A percentile compares a stretch with the other conserved stretches of the same genome.
phyloP scores from a whole-genome alignment of 1,140 invertebrate genomes.

The Anoplolepis gracilipes region DNA sequence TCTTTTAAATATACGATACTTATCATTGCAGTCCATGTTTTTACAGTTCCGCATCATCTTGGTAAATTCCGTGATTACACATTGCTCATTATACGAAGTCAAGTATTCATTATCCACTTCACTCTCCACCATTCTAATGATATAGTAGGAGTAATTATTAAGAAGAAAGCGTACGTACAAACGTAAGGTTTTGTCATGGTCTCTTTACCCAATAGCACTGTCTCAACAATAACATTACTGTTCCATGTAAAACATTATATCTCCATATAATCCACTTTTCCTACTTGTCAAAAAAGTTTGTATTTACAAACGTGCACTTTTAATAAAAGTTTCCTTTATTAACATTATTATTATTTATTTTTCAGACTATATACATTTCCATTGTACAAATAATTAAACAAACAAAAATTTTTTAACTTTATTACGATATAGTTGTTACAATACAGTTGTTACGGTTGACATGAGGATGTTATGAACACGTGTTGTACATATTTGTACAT shows the following conservation, averaged over 20 bases:
- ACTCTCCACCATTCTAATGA: constrained; percentile 23
- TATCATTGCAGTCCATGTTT: not conserved
- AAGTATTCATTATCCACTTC: constrained; percentile 34
- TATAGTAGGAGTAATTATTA: constrained; percentile 22
- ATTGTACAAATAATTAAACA: not conserved
- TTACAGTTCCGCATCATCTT: not conserved
- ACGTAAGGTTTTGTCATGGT: constrained; percentile 9
- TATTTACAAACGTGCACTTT: not conserved
- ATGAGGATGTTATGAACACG: constrained; percentile 65
- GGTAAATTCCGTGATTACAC: not conserved
- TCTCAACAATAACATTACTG: not conserved
- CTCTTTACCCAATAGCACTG: constrained; percentile 1
- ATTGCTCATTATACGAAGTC: not conserved
- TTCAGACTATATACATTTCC: not conserved
- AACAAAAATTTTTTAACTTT: constrained; percentile 36
- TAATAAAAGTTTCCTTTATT: not conserved
- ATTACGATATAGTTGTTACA: constrained; percentile 44
- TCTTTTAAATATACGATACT: constrained; percentile 4
- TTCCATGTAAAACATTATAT: not conserved
- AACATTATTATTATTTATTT: not conserved
- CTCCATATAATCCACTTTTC: not conserved
- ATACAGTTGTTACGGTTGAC: constrained; percentile 70
- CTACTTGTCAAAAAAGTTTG: not conserved
- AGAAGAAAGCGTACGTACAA: constrained; percentile 10
- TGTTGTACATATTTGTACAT: too few species aligned